Conservation (phyloP, 2,888 invertebrate species). For the Thecophora atra region DNA sequence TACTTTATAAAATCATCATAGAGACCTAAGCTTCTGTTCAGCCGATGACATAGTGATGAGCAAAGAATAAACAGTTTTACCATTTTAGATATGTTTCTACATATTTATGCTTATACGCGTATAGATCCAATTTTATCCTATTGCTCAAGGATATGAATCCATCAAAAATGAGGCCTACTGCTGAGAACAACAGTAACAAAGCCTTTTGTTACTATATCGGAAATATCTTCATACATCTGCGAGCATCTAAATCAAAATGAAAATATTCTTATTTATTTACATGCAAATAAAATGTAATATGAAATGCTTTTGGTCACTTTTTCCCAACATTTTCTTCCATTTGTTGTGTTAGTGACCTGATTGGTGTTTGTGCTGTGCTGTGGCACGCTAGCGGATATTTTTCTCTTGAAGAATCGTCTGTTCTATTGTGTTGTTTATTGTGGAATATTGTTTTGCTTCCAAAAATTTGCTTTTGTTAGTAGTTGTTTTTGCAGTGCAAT, state of each 20-base stretch:
- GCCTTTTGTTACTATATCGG: not conserved
- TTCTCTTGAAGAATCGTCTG: not conserved
- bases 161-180: not conserved
- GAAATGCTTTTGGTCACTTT: not conserved
- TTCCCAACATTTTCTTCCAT: not conserved
- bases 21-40: too few species aligned
- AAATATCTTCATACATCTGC: not conserved
- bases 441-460: not conserved
- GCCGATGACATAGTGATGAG: not conserved
- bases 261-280: slow-evolving; percentile 14
- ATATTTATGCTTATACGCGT: not conserved
- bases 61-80: not conserved
- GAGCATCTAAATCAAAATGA: not conserved
- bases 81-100: not conserved
- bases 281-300: slow-evolving; percentile 17
- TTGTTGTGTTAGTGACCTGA: not conserved
- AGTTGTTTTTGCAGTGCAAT: too few species aligned
- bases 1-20: too few species aligned
- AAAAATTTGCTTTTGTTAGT: too few species aligned
- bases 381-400: not conserved
- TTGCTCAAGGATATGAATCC: not conserved
- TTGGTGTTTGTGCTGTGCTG: not conserved
- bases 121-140: not conserved
- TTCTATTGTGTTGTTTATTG: not conserved
- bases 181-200: not conserved